phyloP scores from a whole-genome alignment of 2,888 invertebrate genomes.

The Caenorhabditis sp. region DNA sequence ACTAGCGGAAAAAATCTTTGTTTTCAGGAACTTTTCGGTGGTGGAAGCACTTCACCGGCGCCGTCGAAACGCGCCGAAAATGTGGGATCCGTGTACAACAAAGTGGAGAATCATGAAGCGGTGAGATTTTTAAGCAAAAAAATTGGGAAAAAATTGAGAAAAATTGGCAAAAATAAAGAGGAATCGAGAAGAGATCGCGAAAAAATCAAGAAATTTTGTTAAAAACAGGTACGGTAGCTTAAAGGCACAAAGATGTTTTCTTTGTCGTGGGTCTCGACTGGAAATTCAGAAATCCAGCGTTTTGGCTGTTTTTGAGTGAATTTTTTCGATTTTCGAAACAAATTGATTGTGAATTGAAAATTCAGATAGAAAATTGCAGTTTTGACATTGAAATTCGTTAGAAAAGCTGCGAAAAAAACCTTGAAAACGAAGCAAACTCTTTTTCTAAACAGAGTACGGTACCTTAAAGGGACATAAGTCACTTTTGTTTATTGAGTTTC shows the following conservation, averaged over 20 bases:
- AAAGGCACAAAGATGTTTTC: too few relatives aligned
- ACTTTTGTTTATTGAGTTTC: neutral
- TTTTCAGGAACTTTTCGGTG: conserved; percentile 72
- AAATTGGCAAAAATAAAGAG: neutral
- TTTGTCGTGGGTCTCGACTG: too few relatives aligned
- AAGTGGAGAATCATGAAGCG: conserved; percentile 31
- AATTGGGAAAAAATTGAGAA: neutral
- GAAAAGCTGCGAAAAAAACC: neutral
- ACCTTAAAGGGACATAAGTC: neutral
- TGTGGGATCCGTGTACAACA: neutral
- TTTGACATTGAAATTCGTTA: neutral
- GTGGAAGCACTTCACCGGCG: conserved; percentile 44
- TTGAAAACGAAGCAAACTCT: neutral
- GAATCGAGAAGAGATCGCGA: neutral
- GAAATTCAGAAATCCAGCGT: too few relatives aligned
- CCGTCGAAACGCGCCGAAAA: conserved; percentile 1
- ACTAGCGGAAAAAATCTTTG: neutral
- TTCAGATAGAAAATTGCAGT: too few relatives aligned
- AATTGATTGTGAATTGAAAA: too few relatives aligned
- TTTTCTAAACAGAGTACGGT: neutral
- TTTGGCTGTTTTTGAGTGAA: too few relatives aligned
- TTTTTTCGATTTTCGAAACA: too few relatives aligned
- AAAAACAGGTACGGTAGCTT: neutral
- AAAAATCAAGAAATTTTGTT: neutral
- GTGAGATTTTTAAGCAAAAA: conserved; percentile 18